phyloP scores from a whole-genome alignment of 2,113 vertebrate genomes.

The Cynopterus brachyotis region DNA sequence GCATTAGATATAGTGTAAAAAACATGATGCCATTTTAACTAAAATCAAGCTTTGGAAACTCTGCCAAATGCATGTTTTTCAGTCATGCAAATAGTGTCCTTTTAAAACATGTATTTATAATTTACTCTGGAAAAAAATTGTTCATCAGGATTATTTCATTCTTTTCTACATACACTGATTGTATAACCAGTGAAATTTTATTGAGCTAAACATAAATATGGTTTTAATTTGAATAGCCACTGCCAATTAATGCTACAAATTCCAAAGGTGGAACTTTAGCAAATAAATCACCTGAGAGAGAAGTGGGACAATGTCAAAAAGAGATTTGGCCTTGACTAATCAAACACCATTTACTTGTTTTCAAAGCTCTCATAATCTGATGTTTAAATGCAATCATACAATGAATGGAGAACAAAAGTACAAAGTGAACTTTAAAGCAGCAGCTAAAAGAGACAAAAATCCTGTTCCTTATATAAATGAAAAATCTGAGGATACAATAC shows the following conservation, averaged over 20 bases:
- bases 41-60: constrained; percentile 72
- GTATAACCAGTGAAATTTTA: constrained; percentile 29
- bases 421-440: constrained; percentile 24
- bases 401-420: background rate
- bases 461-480: background rate
- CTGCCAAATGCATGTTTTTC: constrained; percentile 62
- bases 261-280: background rate
- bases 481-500: background rate
- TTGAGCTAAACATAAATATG: constrained; percentile 53
- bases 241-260: constrained; percentile 18
- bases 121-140: background rate
- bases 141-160: constrained; percentile 56
- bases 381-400: background rate
- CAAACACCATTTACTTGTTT: constrained; percentile 35
- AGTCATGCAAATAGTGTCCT: constrained; percentile 46
- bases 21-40: constrained; percentile 54
- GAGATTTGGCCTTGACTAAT: constrained; percentile 19
- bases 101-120: constrained; percentile 56
- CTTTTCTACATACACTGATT: background rate
- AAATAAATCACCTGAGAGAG: constrained; percentile 9
- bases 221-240: constrained; percentile 51
- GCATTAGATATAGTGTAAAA: constrained; percentile 59
- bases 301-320: constrained; percentile 1
- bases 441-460: background rate
- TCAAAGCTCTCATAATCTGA: background rate